Conservation (phyloP, 2,797 vertebrate species). For the Pteronotus mesoamericanus region DNA sequence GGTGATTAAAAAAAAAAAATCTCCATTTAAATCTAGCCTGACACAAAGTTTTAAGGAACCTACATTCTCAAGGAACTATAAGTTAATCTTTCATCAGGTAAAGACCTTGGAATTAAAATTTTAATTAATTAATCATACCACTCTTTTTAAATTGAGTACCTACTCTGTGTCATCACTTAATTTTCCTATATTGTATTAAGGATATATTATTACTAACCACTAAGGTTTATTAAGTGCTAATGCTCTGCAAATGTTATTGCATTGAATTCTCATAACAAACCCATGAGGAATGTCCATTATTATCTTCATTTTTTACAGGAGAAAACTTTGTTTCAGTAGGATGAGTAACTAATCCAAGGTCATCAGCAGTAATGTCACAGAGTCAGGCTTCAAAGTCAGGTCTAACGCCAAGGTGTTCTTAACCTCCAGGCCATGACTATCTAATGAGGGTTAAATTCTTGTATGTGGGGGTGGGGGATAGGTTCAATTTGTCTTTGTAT, state of each 20-base stretch:
- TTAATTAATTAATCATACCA: conserved; percentile 50
- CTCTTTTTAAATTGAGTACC: conserved; percentile 46
- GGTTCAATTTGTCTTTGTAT: neutral
- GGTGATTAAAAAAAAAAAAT: neutral
- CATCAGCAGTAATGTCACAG: neutral
- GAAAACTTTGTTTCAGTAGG: neutral
- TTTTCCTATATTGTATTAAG: conserved; percentile 43
- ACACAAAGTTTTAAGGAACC: conserved; percentile 52
- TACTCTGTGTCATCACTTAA: conserved; percentile 47
- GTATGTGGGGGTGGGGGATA: rapidly evolving
- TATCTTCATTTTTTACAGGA: neutral
- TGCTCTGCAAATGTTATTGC: conserved; percentile 21
- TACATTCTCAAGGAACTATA: conserved; percentile 36
- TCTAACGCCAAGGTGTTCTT: neutral
- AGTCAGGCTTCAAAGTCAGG: neutral
- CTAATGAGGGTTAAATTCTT: neutral
- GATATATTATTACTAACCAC: conserved; percentile 3
- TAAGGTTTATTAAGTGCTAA: conserved; percentile 28
- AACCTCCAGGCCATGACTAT: neutral
- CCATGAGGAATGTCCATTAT: neutral
- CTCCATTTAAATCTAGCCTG: conserved; percentile 48
- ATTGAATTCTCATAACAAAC: neutral
- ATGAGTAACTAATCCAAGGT: neutral
- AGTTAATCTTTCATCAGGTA: conserved; percentile 58
- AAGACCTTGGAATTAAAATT: conserved; percentile 39